A percentile compares a stretch with the other conserved stretches of the same genome.
Evolutionary conservation across 35 echinoderm and acorn worm genomes (phyloP).

Genomic region (Apostichopus californicus): DNA sequence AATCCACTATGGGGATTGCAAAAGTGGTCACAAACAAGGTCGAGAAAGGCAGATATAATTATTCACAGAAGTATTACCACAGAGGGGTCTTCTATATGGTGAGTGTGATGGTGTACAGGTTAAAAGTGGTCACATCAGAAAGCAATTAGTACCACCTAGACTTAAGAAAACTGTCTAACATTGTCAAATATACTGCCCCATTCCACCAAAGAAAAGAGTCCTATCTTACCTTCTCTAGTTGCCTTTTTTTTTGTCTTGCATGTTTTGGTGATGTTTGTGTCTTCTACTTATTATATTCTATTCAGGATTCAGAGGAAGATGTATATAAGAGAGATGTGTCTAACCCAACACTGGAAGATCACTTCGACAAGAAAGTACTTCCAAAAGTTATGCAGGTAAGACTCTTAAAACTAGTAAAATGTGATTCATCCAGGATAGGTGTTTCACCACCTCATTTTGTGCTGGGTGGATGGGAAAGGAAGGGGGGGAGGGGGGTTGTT

Average conservation of each 20-base stretch:
- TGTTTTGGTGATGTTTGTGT: neutral
- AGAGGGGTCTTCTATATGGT: constrained; percentile 91
- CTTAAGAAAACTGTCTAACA: too few species aligned
- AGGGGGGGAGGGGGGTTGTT: too few species aligned
- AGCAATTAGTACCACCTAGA: too few species aligned
- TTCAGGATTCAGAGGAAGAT: constrained; percentile 77
- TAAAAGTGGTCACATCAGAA: too few species aligned
- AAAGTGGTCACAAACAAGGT: constrained; percentile 78
- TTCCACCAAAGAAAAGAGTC: too few species aligned
- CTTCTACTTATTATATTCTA: neutral
- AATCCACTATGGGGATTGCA: too few species aligned
- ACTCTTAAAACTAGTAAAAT: too few species aligned
- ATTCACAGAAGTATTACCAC: constrained; percentile 94
- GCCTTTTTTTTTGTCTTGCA: neutral
- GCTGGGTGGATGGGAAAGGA: too few species aligned
- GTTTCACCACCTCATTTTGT: too few species aligned
- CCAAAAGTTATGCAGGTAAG: constrained; percentile 98
- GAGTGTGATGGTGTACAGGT: neutral
- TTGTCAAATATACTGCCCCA: too few species aligned
- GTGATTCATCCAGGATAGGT: too few species aligned
- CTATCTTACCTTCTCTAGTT: neutral
- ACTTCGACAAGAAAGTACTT: constrained; percentile 95
- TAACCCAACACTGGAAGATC: constrained; percentile 87
- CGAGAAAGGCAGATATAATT: constrained; percentile 86
- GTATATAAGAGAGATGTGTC: constrained; percentile 81